Evolutionary conservation across 2,113 vertebrate genomes (phyloP).

Genomic region (Pyxicephalus adspersus): DNA sequence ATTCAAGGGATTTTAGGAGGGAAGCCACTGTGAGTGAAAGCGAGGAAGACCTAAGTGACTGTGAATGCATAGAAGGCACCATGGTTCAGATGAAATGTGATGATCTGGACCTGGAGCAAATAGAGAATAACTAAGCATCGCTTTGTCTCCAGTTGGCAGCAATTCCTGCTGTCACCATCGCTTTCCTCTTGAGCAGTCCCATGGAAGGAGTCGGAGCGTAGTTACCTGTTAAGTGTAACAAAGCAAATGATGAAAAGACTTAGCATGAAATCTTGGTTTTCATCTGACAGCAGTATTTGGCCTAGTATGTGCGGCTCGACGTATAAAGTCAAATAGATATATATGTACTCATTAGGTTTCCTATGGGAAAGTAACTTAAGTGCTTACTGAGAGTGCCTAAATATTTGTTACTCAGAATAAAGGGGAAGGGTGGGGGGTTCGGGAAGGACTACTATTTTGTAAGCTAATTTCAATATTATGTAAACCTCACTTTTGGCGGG

Average conservation of each 20-base stretch:
- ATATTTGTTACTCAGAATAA: conserved; percentile 26
- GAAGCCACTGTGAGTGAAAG: conserved; percentile 62
- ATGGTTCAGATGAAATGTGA: conserved; percentile 67
- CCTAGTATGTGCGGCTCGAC: conserved; percentile 15
- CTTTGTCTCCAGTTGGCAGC: conserved; percentile 58
- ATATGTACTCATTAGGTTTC: conserved; percentile 23
- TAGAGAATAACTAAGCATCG: conserved; percentile 73
- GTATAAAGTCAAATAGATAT: conserved; percentile 41
- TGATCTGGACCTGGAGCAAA: conserved; percentile 79
- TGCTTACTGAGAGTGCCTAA: conserved; percentile 31
- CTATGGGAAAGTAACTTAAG: background rate
- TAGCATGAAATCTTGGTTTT: conserved; percentile 67
- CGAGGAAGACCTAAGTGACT: conserved; percentile 71
- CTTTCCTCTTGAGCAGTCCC: conserved; percentile 63
- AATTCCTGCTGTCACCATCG: conserved; percentile 64
- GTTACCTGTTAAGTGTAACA: conserved; percentile 64
- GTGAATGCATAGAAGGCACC: conserved; percentile 69
- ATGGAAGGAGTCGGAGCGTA: conserved; percentile 56
- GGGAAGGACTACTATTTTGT: conserved; percentile 29
- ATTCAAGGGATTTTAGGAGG: conserved; percentile 63
- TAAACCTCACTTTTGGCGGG: conserved; percentile 39
- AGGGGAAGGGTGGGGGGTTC: background rate
- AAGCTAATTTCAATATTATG: conserved; percentile 25
- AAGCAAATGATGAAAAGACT: conserved; percentile 57
- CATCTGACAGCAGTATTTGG: conserved; percentile 34